phyloP scores from a whole-genome alignment of 2,113 vertebrate species.

The Bolborhynchus lineola region DNA sequence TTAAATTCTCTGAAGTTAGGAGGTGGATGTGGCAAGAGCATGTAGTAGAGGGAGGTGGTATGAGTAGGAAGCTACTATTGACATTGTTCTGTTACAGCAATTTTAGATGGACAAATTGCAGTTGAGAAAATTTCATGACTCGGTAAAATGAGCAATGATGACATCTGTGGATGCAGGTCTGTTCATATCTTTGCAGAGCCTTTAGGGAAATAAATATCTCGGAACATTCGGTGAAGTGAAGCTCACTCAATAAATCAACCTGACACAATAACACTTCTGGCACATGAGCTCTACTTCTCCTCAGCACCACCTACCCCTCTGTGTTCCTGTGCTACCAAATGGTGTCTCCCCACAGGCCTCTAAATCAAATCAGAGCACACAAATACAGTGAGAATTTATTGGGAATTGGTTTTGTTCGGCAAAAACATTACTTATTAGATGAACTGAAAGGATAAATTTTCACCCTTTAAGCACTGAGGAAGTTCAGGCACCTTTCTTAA shows the following conservation, averaged over 20 bases:
- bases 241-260: constrained; percentile 99
- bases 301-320: constrained; percentile 95
- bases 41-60: constrained; percentile 39
- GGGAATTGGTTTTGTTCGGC: constrained; percentile 99
- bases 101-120: constrained; percentile 88
- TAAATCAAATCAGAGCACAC: constrained; percentile 99
- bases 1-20: constrained; percentile 63
- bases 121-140: constrained; percentile 98
- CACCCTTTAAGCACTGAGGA: constrained; percentile 79
- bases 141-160: constrained; percentile 99
- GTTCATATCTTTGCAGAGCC: constrained; percentile 99
- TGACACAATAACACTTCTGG: constrained; percentile 99
- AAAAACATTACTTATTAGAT: constrained; percentile 98
- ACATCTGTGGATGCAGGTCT: constrained; percentile 99
- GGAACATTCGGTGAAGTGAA: constrained; percentile 99
- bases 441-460: constrained; percentile 90
- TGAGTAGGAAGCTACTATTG: constrained; percentile 85
- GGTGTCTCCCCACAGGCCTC: constrained; percentile 97
- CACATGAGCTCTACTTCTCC: constrained; percentile 89
- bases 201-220: constrained; percentile 99
- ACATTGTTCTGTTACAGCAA: constrained; percentile 84
- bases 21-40: constrained; percentile 48
- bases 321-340: constrained; percentile 97
- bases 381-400: constrained; percentile 99
- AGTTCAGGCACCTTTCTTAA: constrained; percentile 66